Conservation (phyloP, 1,140 invertebrate species). For the Helicoverpa armigera region DNA sequence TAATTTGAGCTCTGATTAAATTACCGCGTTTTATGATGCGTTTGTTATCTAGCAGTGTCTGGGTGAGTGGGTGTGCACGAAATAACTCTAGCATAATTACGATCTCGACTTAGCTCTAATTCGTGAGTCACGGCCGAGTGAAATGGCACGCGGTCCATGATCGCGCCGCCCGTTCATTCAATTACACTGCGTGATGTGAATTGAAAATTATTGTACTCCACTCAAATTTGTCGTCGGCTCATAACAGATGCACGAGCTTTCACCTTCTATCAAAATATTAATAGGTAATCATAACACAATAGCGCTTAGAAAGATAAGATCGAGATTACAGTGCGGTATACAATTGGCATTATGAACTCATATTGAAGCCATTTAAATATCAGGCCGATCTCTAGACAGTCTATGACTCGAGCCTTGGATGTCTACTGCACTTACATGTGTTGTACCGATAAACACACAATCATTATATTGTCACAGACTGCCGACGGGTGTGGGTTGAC, state of each 20-base stretch:
- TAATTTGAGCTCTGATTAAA: constrained; percentile 73
- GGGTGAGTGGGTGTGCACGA: constrained; percentile 70
- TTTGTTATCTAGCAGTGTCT: constrained; percentile 60
- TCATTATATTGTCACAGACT: constrained; percentile 81
- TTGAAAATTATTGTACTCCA: constrained; percentile 68
- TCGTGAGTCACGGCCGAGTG: constrained; percentile 82
- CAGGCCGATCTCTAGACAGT: not conserved
- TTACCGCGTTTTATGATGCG: constrained; percentile 65
- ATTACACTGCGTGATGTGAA: constrained; percentile 79
- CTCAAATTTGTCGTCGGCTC: constrained; percentile 66
- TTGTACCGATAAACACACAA: constrained; percentile 74
- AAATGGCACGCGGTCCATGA: constrained; percentile 77
- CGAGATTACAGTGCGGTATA: constrained; percentile 50
- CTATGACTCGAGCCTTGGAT: constrained; percentile 5
- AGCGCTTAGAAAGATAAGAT: constrained; percentile 40
- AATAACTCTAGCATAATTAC: constrained; percentile 80
- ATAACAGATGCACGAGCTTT: constrained; percentile 63
- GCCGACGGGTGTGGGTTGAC: constrained; percentile 56
- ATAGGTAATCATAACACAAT: constrained; percentile 3
- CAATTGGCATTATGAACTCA: constrained; percentile 48
- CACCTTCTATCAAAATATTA: constrained; percentile 65
- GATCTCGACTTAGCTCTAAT: constrained; percentile 79
- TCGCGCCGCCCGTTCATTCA: constrained; percentile 73
- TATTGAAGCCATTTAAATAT: constrained; percentile 2
- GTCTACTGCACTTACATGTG: constrained; percentile 57